Percentiles rank a stretch among this genome's conserved stretches.
Conservation (phyloP, 2,888 invertebrate species). For the Elegia similella region DNA sequence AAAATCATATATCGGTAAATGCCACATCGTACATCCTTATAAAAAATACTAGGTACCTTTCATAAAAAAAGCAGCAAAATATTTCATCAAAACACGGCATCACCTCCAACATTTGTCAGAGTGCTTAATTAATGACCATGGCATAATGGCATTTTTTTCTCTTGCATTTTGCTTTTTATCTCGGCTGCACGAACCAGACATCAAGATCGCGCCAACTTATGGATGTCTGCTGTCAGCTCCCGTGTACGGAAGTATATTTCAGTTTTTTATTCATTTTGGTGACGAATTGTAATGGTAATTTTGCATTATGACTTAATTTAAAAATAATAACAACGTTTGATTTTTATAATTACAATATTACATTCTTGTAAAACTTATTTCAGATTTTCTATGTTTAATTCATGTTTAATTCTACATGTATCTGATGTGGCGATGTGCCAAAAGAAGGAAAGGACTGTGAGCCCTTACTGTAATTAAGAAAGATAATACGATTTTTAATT, state of each 20-base stretch:
- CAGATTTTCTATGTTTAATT: too few species aligned
- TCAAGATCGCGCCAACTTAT: conserved; percentile 68
- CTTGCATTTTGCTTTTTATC: conserved; percentile 29
- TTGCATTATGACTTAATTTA: background rate
- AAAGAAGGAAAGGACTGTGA: too few species aligned
- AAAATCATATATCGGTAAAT: too few species aligned
- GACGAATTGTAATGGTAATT: background rate
- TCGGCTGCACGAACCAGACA: conserved; percentile 63
- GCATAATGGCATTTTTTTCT: conserved; percentile 53
- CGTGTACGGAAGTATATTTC: conserved; percentile 49
- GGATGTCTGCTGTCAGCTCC: conserved; percentile 66
- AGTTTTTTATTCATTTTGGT: conserved; percentile 29
- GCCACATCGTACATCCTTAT: background rate
- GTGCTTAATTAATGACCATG: conserved; percentile 69
- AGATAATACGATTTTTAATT: too few species aligned
- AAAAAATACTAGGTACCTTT: conserved; percentile 15
- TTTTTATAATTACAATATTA: too few species aligned
- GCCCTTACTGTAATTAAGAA: too few species aligned
- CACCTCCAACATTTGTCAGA: conserved; percentile 26
- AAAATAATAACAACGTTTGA: too few species aligned
- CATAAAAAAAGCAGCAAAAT: conserved; percentile 19
- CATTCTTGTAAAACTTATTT: too few species aligned
- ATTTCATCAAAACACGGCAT: conserved; percentile 16
- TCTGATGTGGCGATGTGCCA: too few species aligned
- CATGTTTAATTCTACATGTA: too few species aligned